Evolutionary conservation across 1,140 invertebrate species (phyloP), one percentile per base, ranked within the genome.

Genomic region (Diachasma alloeum): DNA sequence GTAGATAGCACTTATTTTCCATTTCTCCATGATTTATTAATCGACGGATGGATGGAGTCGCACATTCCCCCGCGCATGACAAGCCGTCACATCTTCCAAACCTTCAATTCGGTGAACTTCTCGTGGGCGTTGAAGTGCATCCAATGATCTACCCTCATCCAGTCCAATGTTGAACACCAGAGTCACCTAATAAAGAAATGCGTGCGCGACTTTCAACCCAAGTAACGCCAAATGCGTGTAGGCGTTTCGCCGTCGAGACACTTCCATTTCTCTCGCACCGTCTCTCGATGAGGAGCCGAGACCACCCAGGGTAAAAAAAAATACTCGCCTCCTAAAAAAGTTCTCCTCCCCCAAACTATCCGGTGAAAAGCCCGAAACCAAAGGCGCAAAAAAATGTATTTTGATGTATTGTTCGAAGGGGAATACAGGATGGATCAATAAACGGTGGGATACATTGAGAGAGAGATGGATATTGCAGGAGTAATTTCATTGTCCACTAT

Each of bases 401-500:
- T 71, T 46, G 19, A 46, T 37, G 46, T 53, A 56, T 24, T 53
- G n/a, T 53, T 72, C 13, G 19, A 37, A 72, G 44, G 26, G 70
- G 46, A 8, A 53, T 17, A 53, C n/a, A 53, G 44, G 53, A 56
- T 36, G 24, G 44, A 72, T 72, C 70, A 67, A 66, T 56, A 59
- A 31, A 17, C 36, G 24, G 24, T 22, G 84, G 84, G 83, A 86
- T 86, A 86, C 78, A 81, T 75, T 78, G 36, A 80, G 80, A 84
- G 84, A 84, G 81, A 83, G 59, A 53, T n/a, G 48, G 13, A 73
- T 24, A 74, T 44, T 81, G 84, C 82, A 78, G 74, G 85, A 85
- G 83, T 86, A 85, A 86, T 86, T 86, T 84, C 83, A 86, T 86
- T 86, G 85, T 86, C 83, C 83, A 84, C 81, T 86, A 81, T 85